Evolutionary conservation across 2,888 invertebrate genomes (phyloP), one percentile per base, ranked within the genome.

Genomic region (Dasysyrphus albostriatus): DNA sequence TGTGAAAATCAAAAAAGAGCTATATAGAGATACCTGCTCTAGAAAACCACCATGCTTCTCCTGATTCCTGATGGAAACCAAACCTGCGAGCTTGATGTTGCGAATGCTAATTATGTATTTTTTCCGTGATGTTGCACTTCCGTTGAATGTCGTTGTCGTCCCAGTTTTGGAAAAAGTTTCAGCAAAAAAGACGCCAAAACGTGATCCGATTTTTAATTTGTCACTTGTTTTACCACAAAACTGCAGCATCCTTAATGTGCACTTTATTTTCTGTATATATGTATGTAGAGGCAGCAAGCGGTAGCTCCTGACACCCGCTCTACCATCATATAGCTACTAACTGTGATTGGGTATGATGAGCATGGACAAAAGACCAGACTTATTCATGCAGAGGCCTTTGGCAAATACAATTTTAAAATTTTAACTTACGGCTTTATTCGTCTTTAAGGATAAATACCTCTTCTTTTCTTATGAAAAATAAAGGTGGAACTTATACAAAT

Each of bases 191-290:
- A 59, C 81, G 54, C 79, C 73, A 69, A 75, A 83, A 88, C 88
- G 88, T 88, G 88, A 88, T 85, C 67, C 58, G 88, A 75, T 85
- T 88, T 79, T 78, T 70, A 88, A 88, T 88, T 88, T 83, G 70
- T 59, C 61, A 70, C 80, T 74, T 77, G 80, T 83, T 80, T 77
- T 67, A 58, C 49, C 67, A 72, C 49, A 42, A 37, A 72, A 76
- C 37, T 63, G 78, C 72, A 58, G 83, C 69, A 78, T 69, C 58
- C 47, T 56, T 81, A 79, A 80, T 77, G 76, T 67, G 80, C 65
- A 80, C 75, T 72, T 76, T 70, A 39, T 69, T 61, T 69, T 42
- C 59, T 24, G 7, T 7, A 6, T 63, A 24, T 2, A 32, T 24
- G 7, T 7, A 6, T 63, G 3, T 2, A 32, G 63, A n/a, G 5